A percentile compares a stretch with the other conserved stretches of the same genome.
Evolutionary conservation across 1,140 invertebrate species (phyloP).

Genomic region (Macrotrachela quadricornifera): DNA sequence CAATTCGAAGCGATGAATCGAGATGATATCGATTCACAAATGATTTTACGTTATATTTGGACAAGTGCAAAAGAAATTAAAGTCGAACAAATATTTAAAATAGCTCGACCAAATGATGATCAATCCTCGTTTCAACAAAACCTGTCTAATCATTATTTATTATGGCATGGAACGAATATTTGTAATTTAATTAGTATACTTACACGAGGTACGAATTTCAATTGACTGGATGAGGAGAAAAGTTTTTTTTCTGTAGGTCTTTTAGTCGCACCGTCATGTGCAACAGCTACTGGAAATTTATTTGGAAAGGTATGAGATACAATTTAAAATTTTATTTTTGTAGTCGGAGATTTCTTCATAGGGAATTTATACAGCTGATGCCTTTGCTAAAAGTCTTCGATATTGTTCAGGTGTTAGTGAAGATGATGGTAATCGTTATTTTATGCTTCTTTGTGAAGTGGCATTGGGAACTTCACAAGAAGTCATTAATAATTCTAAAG

Average conservation of each 20-base stretch:
- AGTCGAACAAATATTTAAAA: conserved; percentile 23
- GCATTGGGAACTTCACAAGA: conserved; percentile 21
- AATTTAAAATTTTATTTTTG: too few species aligned
- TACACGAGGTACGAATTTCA: too few species aligned
- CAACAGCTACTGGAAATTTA: too few species aligned
- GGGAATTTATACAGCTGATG: conserved; percentile 31
- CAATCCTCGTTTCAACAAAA: conserved; percentile 9
- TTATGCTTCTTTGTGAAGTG: conserved; percentile 13
- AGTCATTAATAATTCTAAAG: conserved; percentile 6
- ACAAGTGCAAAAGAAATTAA: too few species aligned
- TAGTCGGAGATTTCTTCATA: conserved; percentile 15
- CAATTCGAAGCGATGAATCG: conserved; percentile 20
- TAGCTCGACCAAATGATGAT: conserved; percentile 17
- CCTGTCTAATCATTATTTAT: conserved; percentile 20
- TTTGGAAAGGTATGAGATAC: too few species aligned
- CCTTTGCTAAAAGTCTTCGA: conserved; percentile 23
- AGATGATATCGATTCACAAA: conserved; percentile 18
- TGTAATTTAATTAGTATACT: conserved; percentile 30
- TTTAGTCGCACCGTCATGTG: too few species aligned
- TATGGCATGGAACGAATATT: conserved; percentile 31
- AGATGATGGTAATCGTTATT: not conserved
- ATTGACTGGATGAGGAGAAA: too few species aligned
- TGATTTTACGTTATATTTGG: too few species aligned
- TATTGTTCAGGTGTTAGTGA: conserved; percentile 18
- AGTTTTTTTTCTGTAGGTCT: too few species aligned